A percentile compares a stretch with the other conserved stretches of the same genome.
Conservation (phyloP, 53 echinoderm and acorn worm species). For the Mesocentrotus franciscanus region DNA sequence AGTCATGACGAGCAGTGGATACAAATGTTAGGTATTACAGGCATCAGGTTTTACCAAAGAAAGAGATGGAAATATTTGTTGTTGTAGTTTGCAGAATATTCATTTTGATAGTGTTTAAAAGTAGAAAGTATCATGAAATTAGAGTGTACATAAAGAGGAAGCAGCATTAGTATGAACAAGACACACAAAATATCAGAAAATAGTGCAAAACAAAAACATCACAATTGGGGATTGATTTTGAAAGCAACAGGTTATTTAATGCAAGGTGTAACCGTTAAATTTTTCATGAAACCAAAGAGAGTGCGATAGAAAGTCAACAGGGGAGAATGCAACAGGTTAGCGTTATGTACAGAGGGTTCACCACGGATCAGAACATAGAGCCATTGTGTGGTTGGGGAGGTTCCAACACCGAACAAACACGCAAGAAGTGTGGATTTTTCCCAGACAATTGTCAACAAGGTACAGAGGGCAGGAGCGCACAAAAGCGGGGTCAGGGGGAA, state of each 20-base stretch:
- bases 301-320: not conserved
- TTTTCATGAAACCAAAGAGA: not conserved
- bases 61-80: not conserved
- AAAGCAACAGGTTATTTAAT: not conserved
- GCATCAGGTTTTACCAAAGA: not conserved
- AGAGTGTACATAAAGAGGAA: not conserved
- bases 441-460: conserved; percentile 15
- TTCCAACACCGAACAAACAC: conserved; percentile 31
- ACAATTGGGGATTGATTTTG: not conserved
- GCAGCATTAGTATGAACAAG: not conserved
- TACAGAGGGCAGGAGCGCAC: conserved; percentile 39
- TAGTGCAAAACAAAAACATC: not conserved
- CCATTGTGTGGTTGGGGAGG: conserved; percentile 27
- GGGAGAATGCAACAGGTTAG: conserved; percentile 23
- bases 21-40: not conserved
- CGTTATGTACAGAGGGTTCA: not conserved
- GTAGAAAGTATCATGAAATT: not conserved
- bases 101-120: not conserved
- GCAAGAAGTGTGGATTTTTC: not conserved
- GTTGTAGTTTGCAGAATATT: not conserved
- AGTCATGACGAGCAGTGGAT: not conserved
- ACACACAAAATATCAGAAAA: not conserved
- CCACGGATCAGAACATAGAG: not conserved
- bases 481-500: conserved; percentile 35
- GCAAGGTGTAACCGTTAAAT: not conserved